Evolutionary conservation across 2,797 vertebrate species (phyloP), one percentile per base, ranked within the genome.

Genomic region (Urophycis tenuis): DNA sequence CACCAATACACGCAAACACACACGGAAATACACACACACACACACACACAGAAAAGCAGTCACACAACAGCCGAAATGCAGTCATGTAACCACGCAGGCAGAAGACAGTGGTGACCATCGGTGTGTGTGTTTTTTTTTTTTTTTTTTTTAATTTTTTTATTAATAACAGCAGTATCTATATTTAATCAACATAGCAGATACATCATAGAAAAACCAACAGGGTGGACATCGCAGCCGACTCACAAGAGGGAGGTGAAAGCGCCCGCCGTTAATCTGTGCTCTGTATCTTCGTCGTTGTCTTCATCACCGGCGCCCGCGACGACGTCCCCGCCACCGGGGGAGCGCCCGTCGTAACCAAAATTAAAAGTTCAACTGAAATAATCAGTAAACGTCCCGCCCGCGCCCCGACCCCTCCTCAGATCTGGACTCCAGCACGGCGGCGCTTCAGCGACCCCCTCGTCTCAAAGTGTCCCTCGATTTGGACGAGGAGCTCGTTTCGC

Each of bases 181-280:
- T 93, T 92, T 90, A 92, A 93, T 92, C 91, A 93, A 93, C 92
- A 93, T 92, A 91, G 91, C 91, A 93, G 90, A 91, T 93, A 93
- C 92, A 92, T 87, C 90, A 92, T 93, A 92, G 90, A 93, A 93
- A 93, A 92, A 80, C 90, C 91, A 92, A 92, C 88, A 85, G 88
- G 86, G 89, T 88, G 90, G 89, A 91, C 87, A 87, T 89, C 53
- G 91, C 86, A 90, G 88, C 85, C 89, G 83, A 93, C 93, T 94
- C 93, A 91, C 87, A 92, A 95, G 94, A 95, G 88, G 94, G 94
- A 95, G 88, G 94, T 96, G 95, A 95, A 95, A 95, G 94, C 96
- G 95, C 95, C 95, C 94, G 94, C 93, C 90, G 92, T 12, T 92
- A 88, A 87, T 93, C 91, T 94, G 92, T 94, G 92, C 93, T 93